These are phyloP conservation scores for Liparis tanakae DNA, from an alignment of 2,797 vertebrate genomes.

Conservation along the genomic window DNA sequence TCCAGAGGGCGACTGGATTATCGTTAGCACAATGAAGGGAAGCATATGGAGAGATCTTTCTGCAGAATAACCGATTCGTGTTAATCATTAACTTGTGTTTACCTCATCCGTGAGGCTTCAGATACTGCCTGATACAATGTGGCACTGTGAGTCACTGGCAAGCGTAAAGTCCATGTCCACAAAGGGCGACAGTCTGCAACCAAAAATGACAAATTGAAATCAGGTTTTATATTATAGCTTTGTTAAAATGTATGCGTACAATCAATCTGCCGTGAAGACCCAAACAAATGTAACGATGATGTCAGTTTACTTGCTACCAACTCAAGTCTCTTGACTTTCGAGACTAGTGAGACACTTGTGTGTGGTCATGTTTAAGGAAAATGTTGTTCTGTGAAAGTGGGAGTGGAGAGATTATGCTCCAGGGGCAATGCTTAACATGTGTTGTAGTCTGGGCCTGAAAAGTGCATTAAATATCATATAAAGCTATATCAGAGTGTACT, in stretches of 20 bases:
- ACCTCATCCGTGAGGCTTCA: constrained; percentile 19
- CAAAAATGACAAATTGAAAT: neutral
- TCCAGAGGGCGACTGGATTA: neutral
- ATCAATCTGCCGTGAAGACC: neutral
- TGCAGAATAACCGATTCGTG: neutral
- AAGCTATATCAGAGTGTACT: neutral
- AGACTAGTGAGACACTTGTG: neutral
- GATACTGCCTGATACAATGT: neutral
- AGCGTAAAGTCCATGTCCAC: constrained; percentile 1
- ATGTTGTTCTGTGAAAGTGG: neutral
- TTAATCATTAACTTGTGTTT: constrained; percentile 42
- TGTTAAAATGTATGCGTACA: neutral
- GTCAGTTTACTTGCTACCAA: neutral
- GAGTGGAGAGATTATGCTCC: neutral
- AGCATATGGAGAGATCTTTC: neutral
- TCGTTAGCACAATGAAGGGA: neutral
- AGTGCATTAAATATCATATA: neutral
- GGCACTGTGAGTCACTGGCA: neutral
- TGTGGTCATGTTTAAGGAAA: neutral
- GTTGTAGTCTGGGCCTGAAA: neutral
- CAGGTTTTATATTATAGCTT: neutral
- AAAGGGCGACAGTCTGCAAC: neutral
- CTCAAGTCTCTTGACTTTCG: neutral
- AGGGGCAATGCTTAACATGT: neutral
- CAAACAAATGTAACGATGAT: neutral